phyloP scores from a whole-genome alignment of 2,797 vertebrate genomes.

The Gallinago solitaria region DNA sequence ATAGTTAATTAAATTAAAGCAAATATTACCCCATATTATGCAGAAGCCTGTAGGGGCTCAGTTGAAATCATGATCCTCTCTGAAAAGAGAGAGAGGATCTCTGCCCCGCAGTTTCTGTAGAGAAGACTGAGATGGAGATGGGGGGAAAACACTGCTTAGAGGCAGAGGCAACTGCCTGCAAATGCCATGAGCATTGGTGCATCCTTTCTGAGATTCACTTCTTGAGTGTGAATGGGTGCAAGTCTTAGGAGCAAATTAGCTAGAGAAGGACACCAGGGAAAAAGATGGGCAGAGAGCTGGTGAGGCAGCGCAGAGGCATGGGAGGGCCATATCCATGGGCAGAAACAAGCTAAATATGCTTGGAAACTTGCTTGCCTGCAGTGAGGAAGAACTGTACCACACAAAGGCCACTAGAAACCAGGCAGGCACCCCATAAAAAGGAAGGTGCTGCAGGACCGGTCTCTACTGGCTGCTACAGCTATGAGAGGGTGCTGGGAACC shows the following conservation, averaged over 20 bases:
- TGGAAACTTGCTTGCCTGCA: not conserved
- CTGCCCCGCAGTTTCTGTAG: not conserved
- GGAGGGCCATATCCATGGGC: not conserved
- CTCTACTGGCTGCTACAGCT: not conserved
- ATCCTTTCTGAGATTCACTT: not conserved
- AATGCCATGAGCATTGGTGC: fast-evolving
- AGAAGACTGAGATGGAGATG: not conserved
- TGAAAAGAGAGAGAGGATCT: not conserved
- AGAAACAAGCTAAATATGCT: not conserved
- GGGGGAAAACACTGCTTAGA: not conserved
- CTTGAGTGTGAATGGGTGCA: not conserved
- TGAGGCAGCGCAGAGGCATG: not conserved
- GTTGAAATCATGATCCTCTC: not conserved
- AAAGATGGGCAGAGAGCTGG: not conserved
- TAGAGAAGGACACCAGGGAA: not conserved
- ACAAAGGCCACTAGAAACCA: not conserved
- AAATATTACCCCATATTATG: not conserved
- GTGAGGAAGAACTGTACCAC: not conserved
- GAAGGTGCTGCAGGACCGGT: not conserved
- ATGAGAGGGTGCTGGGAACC: not conserved
- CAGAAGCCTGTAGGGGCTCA: not conserved
- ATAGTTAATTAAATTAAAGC: not conserved
- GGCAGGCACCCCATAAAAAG: not conserved
- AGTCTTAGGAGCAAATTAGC: not conserved
- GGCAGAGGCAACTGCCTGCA: not conserved